Evolutionary conservation across 2,888 invertebrate species (phyloP).

Genomic region (Anorthoa munda): DNA sequence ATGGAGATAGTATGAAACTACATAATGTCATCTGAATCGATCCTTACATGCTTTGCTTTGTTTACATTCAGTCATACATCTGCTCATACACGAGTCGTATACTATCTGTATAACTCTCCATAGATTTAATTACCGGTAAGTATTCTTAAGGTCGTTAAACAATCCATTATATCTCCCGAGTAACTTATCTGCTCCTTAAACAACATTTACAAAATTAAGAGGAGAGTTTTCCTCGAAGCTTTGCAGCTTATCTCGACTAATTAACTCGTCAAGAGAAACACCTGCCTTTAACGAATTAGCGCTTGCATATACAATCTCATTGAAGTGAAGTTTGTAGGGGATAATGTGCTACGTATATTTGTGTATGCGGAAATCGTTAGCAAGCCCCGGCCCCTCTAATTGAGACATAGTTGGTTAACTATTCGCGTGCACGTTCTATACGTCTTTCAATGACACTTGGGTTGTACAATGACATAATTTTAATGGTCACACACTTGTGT

Average conservation of each 20-base stretch:
- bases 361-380: conserved; percentile 50
- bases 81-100: too few relatives aligned
- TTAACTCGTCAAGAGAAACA: conserved; percentile 55
- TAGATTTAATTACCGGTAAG: conserved; percentile 1
- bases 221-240: conserved; percentile 41
- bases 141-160: conserved; percentile 5
- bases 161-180: conserved; percentile 33
- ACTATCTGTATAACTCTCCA: neutral
- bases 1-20: too few relatives aligned
- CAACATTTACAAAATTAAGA: conserved; percentile 51
- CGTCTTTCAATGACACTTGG: conserved; percentile 57
- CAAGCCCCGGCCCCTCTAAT: conserved; percentile 39
- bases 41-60: too few relatives aligned
- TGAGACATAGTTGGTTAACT: conserved; percentile 62
- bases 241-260: conserved; percentile 40
- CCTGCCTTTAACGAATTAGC: conserved; percentile 48
- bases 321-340: conserved; percentile 8
- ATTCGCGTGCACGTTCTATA: conserved; percentile 60
- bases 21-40: too few relatives aligned
- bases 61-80: too few relatives aligned
- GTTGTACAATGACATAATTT: conserved; percentile 56
- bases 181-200: conserved; percentile 40
- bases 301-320: conserved; percentile 24
- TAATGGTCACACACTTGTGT: conserved; percentile 49
- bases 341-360: neutral